Evolutionary conservation across 2,888 invertebrate genomes (phyloP).

Genomic region (Troides helena): DNA sequence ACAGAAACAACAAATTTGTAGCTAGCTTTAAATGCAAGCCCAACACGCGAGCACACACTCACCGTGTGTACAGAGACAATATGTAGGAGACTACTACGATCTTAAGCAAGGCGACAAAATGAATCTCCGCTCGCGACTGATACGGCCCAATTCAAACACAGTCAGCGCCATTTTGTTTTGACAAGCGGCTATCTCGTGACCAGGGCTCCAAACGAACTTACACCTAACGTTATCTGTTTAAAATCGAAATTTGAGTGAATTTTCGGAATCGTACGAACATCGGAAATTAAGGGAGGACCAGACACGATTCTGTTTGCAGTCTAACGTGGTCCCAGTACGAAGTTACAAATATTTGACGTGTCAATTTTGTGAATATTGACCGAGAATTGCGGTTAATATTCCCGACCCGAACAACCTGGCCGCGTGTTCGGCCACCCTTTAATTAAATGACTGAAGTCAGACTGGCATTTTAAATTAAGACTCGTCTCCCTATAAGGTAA

Average conservation of each 20-base stretch:
- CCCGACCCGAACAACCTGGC: conserved; percentile 70
- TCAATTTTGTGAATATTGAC: conserved; percentile 81
- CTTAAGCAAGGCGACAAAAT: conserved; percentile 80
- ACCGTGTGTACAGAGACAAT: conserved; percentile 77
- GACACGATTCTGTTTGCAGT: conserved; percentile 79
- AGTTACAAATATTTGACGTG: conserved; percentile 82
- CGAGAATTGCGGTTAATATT: conserved; percentile 80
- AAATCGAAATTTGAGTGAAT: conserved; percentile 49
- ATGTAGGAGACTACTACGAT: conserved; percentile 75
- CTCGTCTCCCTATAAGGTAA: conserved; percentile 48
- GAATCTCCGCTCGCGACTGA: conserved; percentile 79
- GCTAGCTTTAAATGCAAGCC: conserved; percentile 78
- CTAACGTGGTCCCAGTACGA: conserved; percentile 79
- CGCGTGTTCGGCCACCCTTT: conserved; percentile 62
- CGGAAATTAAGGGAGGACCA: conserved; percentile 80
- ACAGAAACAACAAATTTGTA: conserved; percentile 79
- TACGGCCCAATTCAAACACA: conserved; percentile 80
- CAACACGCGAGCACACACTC: conserved; percentile 75
- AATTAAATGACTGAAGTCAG: conserved; percentile 76
- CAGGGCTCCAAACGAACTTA: conserved; percentile 45
- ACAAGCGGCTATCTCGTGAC: conserved; percentile 73
- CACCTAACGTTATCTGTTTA: conserved; percentile 48
- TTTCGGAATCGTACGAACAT: conserved; percentile 63
- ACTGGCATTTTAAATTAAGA: conserved; percentile 65
- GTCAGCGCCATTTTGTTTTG: conserved; percentile 80